Conservation (phyloP, 2,888 invertebrate genomes). For the Acrocera orbiculus region DNA sequence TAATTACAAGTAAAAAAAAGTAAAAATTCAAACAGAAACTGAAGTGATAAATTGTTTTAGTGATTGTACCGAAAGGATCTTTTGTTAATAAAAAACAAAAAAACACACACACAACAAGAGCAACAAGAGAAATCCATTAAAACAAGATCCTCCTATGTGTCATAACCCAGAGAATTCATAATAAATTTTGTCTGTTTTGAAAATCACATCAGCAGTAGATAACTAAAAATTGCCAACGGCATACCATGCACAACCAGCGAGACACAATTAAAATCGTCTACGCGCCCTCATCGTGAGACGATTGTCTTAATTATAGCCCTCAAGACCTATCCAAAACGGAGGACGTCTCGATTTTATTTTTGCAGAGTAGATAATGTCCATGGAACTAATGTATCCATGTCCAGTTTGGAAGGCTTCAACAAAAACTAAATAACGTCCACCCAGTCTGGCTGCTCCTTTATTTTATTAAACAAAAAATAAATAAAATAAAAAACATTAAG, state of each 20-base stretch:
- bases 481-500: too few species aligned
- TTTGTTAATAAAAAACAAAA: too few species aligned
- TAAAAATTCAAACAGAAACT: too few species aligned
- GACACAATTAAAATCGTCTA: constrained; percentile 6
- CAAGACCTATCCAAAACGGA: constrained; percentile 5
- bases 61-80: too few species aligned
- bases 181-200: constrained; percentile 5
- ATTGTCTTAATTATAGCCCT: constrained; percentile 7
- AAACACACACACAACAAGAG: too few species aligned
- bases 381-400: too few species aligned
- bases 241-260: constrained; percentile 3
- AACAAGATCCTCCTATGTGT: constrained; percentile 17
- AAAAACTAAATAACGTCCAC: constrained; percentile 7
- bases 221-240: too few species aligned
- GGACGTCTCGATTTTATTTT: constrained; percentile 1
- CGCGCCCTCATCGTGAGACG: constrained; percentile 5
- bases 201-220: constrained; percentile 3
- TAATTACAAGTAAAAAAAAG: too few species aligned
- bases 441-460: constrained; percentile 5
- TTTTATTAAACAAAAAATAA: too few species aligned
- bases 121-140: constrained; percentile 14
- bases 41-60: too few species aligned
- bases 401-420: too few species aligned
- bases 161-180: constrained; percentile 14
- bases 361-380: too few species aligned